Conservation (phyloP, 2,113 vertebrate genomes). For the Campylomormyrus tamandua region DNA sequence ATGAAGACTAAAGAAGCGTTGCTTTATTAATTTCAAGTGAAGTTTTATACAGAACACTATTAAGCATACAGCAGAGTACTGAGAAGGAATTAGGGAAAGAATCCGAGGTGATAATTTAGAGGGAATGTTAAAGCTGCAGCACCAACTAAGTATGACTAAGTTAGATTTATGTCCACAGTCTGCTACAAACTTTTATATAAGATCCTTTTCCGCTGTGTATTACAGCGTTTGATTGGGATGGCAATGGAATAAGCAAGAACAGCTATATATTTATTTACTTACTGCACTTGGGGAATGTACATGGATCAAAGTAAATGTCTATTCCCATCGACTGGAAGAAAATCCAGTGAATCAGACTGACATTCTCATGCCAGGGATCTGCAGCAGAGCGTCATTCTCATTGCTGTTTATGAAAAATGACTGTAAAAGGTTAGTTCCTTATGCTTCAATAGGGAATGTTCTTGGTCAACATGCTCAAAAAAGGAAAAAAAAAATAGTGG, state of each 20-base stretch:
- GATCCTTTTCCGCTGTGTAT: not conserved
- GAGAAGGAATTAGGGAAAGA: not conserved
- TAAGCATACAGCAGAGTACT: not conserved
- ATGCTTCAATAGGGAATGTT: not conserved
- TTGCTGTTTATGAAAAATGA: not conserved
- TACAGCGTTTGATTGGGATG: not conserved
- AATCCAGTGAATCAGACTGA: not conserved
- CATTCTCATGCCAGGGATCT: not conserved
- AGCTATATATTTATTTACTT: not conserved
- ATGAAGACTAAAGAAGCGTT: not conserved
- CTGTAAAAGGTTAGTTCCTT: not conserved
- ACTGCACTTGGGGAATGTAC: not conserved
- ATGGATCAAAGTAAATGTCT: not conserved
- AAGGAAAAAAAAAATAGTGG: not conserved
- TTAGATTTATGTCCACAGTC: not conserved
- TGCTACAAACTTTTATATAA: not conserved
- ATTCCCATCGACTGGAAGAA: not conserved
- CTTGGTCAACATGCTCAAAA: not conserved
- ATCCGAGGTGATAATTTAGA: not conserved
- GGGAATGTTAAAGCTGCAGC: not conserved
- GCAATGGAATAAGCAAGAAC: not conserved
- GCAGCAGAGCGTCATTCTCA: not conserved
- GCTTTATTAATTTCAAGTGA: not conserved
- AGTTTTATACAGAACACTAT: not conserved
- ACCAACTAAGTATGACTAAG: not conserved